Base-by-base conservation (phyloP, 64 coral and sea anemone species). In the Montipora sp. region DNA sequence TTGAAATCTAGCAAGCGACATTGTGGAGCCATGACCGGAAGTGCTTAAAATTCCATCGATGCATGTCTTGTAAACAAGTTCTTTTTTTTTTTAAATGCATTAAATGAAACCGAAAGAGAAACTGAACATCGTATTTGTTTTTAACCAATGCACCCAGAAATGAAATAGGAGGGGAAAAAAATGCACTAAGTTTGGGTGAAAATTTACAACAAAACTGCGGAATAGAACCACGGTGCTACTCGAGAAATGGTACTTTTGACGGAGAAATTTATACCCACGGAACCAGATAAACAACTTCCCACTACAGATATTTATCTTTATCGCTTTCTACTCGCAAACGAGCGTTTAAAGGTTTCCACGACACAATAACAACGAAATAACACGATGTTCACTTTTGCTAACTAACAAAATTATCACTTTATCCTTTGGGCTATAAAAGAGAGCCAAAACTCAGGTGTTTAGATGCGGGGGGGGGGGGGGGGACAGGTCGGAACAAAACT, bases 51-150 rank as follows among this genome's bases (percentile, higher is more conserved):
- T 71, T 85, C 82, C 82, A 71, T 43, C 19, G 65, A 48, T 5
- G 8, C 47, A 85, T 12, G 10, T 48, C 19, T 85, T 72, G 82
- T 85, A 85, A 85, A 85, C 82, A 85, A 85, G 8, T 47, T 68
- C 27, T 69, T 21, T 16, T 18, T n/a, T 13, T 47, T 77, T 68
- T 18, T 7, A 13, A 24, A 5, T 12, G 75, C 15, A 12, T 5
- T 7, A 44, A 13, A 45, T 24, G 75, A 4, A 13, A 18, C 18
- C 4, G 22, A 20, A 15, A 66, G 18, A 6, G 18, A 71, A 4
- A n/a, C 68, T 21, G 19, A 71, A 9, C 60, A 63, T 63, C 14
- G 11, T 16, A 63, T 63, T 63, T 63, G 20, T 23, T 71, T 7
- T 23, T 5, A 71, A 71, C 8, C 1, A 4, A 5, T 4, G 20